Conservation (phyloP, 1,140 invertebrate species). For the Drosophila nannoptera region DNA sequence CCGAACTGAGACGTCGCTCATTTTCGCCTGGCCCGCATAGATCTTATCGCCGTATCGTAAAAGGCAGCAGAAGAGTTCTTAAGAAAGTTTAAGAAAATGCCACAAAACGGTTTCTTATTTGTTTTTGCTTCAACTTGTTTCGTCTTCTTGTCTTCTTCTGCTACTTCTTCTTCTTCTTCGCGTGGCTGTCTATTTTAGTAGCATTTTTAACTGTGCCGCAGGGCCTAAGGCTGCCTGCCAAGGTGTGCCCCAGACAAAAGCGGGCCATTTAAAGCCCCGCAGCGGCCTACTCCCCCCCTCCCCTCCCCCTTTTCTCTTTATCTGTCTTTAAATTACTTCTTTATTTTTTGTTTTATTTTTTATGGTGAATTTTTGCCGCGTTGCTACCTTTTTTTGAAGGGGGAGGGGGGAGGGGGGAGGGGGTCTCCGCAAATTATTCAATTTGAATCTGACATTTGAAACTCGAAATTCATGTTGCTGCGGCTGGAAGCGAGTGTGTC, state of each 20-base stretch:
- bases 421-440: constrained; percentile 37
- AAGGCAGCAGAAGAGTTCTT: constrained; percentile 55
- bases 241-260: constrained; percentile 65
- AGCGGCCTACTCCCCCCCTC: constrained; percentile 33
- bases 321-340: constrained; percentile 38
- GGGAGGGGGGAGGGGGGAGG: too few species aligned
- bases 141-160: constrained; percentile 13
- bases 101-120: constrained; percentile 46
- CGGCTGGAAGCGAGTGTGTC: constrained; percentile 17
- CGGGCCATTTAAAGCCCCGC: constrained; percentile 47
- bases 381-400: constrained; percentile 39
- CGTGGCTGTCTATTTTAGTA: constrained; percentile 64
- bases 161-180: constrained; percentile 8
- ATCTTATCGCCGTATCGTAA: constrained; percentile 72
- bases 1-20: constrained; percentile 33
- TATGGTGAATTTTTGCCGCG: constrained; percentile 28
- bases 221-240: constrained; percentile 36
- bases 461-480: constrained; percentile 58
- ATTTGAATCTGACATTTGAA: constrained; percentile 67
- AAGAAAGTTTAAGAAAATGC: constrained; percentile 63
- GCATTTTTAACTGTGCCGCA: constrained; percentile 49
- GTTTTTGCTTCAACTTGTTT: constrained; percentile 22
- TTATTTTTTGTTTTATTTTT: constrained; percentile 41
- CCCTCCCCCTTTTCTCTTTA: background rate
- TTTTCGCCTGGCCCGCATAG: constrained; percentile 62